Conservation (phyloP, 2,797 vertebrate species). For the Gambelia wislizenii region DNA sequence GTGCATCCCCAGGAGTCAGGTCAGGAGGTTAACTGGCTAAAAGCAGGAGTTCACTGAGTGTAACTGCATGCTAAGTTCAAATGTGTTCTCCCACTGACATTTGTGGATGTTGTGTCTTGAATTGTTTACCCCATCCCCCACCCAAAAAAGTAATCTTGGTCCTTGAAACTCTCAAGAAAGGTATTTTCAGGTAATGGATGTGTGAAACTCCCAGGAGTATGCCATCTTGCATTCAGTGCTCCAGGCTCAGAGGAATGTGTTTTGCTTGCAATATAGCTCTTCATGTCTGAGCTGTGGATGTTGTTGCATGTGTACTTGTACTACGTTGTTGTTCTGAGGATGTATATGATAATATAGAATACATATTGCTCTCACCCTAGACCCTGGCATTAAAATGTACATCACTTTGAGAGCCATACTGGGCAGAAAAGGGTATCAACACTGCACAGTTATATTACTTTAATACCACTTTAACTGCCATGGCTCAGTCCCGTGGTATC, state of each 20-base stretch:
- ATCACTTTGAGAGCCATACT: not conserved
- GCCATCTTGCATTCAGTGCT: not conserved
- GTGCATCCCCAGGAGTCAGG: conserved; percentile 48
- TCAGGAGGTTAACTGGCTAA: not conserved
- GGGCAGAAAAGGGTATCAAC: not conserved
- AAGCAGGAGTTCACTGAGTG: not conserved
- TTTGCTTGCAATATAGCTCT: not conserved
- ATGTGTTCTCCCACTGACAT: not conserved
- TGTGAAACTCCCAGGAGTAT: not conserved
- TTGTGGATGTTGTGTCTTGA: not conserved
- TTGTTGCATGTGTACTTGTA: not conserved
- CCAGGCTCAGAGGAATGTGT: not conserved
- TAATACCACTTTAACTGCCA: no score
- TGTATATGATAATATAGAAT: not conserved
- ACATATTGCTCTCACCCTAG: not conserved
- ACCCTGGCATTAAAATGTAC: not conserved
- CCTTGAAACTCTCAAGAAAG: not conserved
- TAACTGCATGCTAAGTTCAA: conserved; percentile 10
- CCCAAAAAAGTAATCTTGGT: not conserved
- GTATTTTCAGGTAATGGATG: conserved; percentile 5
- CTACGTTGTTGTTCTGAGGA: not conserved
- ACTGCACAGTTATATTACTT: no score
- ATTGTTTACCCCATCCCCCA: not conserved
- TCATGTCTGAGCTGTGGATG: not conserved
- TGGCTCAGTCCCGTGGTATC: no score